Base-by-base conservation (phyloP, 2,888 invertebrate species). In the Auanema sp. region DNA sequence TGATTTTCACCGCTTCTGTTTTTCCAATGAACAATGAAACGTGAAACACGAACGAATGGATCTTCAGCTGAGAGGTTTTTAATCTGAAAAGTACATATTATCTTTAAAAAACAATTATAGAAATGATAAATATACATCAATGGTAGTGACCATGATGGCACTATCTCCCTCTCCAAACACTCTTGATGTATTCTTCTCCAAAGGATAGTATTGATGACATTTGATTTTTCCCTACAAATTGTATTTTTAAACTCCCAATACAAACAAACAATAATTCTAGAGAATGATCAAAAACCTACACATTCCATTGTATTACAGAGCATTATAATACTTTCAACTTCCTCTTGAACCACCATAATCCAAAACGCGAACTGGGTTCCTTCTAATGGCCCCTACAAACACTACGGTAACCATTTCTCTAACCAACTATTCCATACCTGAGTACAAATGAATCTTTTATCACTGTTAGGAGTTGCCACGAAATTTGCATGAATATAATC, bases 401-500 rank as follows among this genome's bases (percentile, higher is more conserved):
- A 5, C 11, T 40, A 40, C 6, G 4, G 4, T 33, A 33, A 33
- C 8, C 33, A 33, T 33, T 33, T 8, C 8, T 33, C 33, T 8
- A 33, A 33, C 8, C 3, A 8, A 3, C 23, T 16, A 21, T n/a
- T 52, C 18, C 23, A 40, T 59, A 51, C 61, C 42, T 77, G 77
- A 5, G 77, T 66, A 54, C 77, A 77, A 53, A 77, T 76, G 60
- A 76, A 76, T 11, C 72, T 66, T 14, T 70, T 71, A 10, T 72
- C 71, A 43, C 55, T 65, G 24, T 64, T 64, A 2, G 66, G 62
- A 12, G 66, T 69, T 52, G 43, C 64, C 33, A 77, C 65, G 52
- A 69, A 76, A 58, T 76, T 76, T n/a, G 76, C 76, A 54, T 76
- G 76, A 40, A 76, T 76, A 59, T 73, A 76, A 62, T 76, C 76